These are phyloP conservation scores for Phylloscopus trochilus DNA, from an alignment of 2,113 vertebrate genomes.

Conservation along the genomic window DNA sequence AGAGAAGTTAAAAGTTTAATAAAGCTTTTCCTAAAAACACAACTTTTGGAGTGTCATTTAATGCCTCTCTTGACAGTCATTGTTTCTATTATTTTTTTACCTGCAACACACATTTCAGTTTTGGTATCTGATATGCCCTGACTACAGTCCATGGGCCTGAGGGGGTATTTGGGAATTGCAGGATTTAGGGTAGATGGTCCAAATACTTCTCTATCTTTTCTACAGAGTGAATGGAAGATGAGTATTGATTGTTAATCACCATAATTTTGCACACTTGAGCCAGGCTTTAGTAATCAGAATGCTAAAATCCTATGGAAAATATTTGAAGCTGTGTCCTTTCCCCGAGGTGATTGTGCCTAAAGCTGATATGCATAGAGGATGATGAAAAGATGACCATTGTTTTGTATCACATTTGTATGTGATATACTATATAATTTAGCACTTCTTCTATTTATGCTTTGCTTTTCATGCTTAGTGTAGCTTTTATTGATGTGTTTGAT, in stretches of 20 bases:
- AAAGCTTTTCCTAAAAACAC: neutral
- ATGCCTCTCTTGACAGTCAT: neutral
- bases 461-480: neutral
- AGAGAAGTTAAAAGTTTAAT: neutral
- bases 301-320: neutral
- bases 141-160: neutral
- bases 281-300: neutral
- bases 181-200: neutral
- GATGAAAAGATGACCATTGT: neutral
- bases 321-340: neutral
- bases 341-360: neutral
- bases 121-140: neutral
- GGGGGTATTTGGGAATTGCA: neutral
- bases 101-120: neutral
- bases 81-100: neutral
- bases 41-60: neutral
- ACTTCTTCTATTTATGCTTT: neutral
- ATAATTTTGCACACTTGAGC: neutral
- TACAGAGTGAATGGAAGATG: neutral
- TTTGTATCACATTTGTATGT: neutral
- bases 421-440: neutral
- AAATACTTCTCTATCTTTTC: neutral
- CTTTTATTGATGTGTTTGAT: slow-evolving; percentile 23
- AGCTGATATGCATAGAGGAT: neutral
- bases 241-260: neutral